Evolutionary conservation across 2,888 invertebrate genomes (phyloP).

Genomic region (Cantharis rustica): DNA sequence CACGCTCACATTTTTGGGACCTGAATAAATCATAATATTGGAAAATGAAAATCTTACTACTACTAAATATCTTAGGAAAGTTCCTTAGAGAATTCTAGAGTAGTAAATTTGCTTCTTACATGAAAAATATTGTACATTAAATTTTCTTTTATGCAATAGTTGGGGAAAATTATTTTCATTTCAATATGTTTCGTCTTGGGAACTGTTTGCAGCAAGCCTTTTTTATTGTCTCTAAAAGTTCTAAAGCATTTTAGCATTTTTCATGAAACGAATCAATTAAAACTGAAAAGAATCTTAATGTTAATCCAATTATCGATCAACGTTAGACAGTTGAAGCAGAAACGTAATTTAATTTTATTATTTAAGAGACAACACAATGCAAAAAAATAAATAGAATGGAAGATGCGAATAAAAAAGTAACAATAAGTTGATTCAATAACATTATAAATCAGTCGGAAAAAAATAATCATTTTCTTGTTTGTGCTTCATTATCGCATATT

Average conservation of each 20-base stretch:
- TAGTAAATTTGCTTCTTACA: background rate
- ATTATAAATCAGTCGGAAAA: background rate
- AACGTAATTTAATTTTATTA: background rate
- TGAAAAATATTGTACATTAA: background rate
- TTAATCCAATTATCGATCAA: background rate
- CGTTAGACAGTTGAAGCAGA: background rate
- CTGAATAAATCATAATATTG: conserved; percentile 28
- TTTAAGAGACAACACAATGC: background rate
- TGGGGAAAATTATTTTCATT: background rate
- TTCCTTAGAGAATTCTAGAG: conserved; percentile 7
- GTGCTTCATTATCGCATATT: background rate
- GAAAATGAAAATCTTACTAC: conserved; percentile 18
- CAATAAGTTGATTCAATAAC: background rate
- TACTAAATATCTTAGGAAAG: conserved; percentile 18
- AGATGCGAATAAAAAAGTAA: background rate
- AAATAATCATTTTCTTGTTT: background rate
- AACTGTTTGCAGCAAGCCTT: background rate
- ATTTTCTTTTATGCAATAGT: background rate
- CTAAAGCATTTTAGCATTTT: background rate
- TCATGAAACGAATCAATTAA: background rate
- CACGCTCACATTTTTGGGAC: conserved; percentile 12
- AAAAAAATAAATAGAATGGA: background rate
- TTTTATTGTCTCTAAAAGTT: background rate
- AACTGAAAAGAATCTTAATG: background rate
- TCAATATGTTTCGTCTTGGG: background rate